Percentiles rank a stretch among this genome's conserved stretches.
phyloP scores from a whole-genome alignment of 2,888 invertebrate species.

The Eristalinus aeneus region DNA sequence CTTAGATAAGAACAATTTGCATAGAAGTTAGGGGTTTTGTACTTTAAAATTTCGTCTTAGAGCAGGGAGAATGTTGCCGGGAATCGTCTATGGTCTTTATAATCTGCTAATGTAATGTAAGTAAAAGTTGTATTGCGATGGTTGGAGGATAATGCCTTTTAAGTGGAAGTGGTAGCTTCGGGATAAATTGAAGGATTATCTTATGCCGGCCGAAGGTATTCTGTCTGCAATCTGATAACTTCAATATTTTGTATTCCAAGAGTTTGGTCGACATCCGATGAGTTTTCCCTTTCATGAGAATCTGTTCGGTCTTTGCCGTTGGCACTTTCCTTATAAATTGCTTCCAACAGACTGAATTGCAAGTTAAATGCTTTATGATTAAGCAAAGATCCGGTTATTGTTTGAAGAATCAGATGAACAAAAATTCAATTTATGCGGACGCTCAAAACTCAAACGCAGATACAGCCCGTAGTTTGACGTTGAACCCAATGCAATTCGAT shows the following conservation, averaged over 20 bases:
- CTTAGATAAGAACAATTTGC: slow-evolving; percentile 67
- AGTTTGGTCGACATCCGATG: not conserved
- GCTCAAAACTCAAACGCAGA: too few species aligned
- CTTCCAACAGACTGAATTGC: not conserved
- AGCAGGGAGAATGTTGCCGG: slow-evolving; percentile 18
- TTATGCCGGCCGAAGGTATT: not conserved
- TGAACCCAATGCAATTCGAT: too few species aligned
- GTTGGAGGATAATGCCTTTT: not conserved
- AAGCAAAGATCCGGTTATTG: not conserved
- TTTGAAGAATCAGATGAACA: not conserved
- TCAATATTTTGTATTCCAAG: not conserved
- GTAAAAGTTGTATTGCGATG: slow-evolving; percentile 44
- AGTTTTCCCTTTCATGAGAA: not conserved
- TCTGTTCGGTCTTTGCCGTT: not conserved
- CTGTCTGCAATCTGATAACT: not conserved
- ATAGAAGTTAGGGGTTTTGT: slow-evolving; percentile 58
- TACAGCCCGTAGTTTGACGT: too few species aligned
- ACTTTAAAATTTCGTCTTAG: slow-evolving; percentile 38
- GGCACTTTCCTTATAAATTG: not conserved
- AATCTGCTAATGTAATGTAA: slow-evolving; percentile 52
- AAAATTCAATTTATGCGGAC: too few species aligned
- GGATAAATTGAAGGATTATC: slow-evolving; percentile 30
- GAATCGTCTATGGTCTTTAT: slow-evolving; percentile 46
- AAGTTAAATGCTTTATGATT: not conserved
- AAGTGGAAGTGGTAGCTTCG: slow-evolving; percentile 12